These are phyloP conservation scores for Peromyscus polionotus DNA, from an alignment of 2,113 vertebrate species.

Conservation along the genomic window DNA sequence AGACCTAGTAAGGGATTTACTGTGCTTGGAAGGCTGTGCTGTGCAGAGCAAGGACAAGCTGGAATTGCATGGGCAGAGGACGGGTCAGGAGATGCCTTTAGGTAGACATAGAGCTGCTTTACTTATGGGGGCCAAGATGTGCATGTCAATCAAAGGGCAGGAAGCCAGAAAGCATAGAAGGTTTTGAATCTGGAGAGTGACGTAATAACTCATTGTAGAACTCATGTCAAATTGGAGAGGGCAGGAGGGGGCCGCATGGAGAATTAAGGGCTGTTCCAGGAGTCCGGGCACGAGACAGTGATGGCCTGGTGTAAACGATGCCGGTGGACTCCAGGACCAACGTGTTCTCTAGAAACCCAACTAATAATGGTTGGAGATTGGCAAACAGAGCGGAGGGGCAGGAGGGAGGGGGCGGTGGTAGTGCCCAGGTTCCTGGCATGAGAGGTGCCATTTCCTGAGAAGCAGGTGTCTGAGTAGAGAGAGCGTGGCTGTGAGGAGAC, in stretches of 20 bases:
- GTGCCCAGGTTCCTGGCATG: neutral
- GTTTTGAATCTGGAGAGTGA: neutral
- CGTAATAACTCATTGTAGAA: neutral
- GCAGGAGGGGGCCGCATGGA: rapidly evolving
- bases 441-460: neutral
- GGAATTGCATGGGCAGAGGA: neutral
- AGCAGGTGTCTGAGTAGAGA: neutral
- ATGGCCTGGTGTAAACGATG: neutral
- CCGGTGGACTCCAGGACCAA: neutral
- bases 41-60: neutral
- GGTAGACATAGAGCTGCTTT: too few species aligned
- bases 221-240: neutral
- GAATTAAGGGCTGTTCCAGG: neutral
- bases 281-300: neutral
- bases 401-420: neutral
- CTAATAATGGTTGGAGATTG: too few species aligned
- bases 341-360: neutral
- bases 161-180: neutral
- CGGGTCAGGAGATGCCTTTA: neutral
- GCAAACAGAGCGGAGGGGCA: rapidly evolving
- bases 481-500: neutral
- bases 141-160: neutral
- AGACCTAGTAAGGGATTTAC: neutral
- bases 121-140: neutral
- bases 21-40: neutral